These are phyloP conservation scores for Microplitis deprimator DNA, from an alignment of 2,888 invertebrate genomes.

Conservation along the genomic window DNA sequence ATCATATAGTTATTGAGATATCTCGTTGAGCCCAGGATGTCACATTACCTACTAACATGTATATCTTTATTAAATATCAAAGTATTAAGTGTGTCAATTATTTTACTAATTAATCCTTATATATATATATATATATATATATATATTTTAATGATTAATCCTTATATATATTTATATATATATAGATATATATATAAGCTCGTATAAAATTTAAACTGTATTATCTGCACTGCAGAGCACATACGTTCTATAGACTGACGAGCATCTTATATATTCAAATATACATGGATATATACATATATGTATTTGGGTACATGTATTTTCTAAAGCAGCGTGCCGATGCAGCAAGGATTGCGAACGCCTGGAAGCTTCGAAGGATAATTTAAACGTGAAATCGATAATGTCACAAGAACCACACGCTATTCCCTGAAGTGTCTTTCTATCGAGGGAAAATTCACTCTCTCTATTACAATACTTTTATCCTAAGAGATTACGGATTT, in stretches of 20 bases:
- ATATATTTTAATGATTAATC: too few species aligned
- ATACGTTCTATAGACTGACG: neutral
- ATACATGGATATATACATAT: neutral
- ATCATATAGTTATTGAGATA: too few species aligned
- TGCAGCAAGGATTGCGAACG: slow-evolving; percentile 40
- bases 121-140: too few species aligned
- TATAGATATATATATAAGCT: neutral
- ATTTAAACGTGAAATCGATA: slow-evolving; percentile 48
- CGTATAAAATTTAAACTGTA: slow-evolving; percentile 1
- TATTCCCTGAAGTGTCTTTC: slow-evolving; percentile 28
- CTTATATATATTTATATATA: neutral
- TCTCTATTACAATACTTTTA: slow-evolving; percentile 20
- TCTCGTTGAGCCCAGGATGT: too few species aligned
- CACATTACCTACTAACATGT: too few species aligned
- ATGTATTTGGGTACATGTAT: slow-evolving; percentile 1
- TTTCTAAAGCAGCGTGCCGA: slow-evolving; percentile 34
- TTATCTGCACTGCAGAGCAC: slow-evolving; percentile 38
- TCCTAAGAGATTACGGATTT: neutral
- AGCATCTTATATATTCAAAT: slow-evolving; percentile 8
- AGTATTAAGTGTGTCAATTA: too few species aligned
- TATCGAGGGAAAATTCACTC: slow-evolving; percentile 26
- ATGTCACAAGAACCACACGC: slow-evolving; percentile 40
- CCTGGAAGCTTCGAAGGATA: slow-evolving; percentile 42
- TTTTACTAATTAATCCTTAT: neutral
- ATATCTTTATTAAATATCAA: too few species aligned